Percentiles rank a stretch among this genome's conserved stretches.
Evolutionary conservation across 2,797 vertebrate genomes (phyloP).

Genomic region (Hemibagrus guttatus): DNA sequence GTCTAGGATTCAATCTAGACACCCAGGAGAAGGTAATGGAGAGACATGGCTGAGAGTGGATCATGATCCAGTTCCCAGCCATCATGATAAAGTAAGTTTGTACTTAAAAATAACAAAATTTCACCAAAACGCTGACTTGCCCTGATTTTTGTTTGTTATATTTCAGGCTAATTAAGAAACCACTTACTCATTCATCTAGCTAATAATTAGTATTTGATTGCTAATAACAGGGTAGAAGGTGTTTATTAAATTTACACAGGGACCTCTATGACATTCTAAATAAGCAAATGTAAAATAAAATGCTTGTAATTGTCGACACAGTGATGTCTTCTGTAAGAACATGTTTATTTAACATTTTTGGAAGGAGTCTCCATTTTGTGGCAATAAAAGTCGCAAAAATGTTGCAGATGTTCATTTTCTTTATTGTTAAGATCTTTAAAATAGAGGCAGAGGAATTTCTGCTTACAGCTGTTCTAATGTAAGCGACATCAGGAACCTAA

Average conservation of each 20-base stretch:
- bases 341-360: background rate
- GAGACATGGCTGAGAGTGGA: background rate
- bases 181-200: background rate
- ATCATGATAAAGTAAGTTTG: background rate
- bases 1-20: background rate
- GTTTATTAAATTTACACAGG: background rate
- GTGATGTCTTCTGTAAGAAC: background rate
- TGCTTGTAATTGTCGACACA: background rate
- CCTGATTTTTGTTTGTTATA: background rate
- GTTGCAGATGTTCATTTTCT: background rate
- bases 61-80: background rate
- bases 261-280: background rate
- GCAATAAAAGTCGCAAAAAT: background rate
- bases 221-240: background rate
- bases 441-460: background rate
- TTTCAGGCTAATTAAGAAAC: constrained; percentile 19
- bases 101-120: background rate
- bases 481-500: background rate
- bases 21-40: constrained; percentile 4
- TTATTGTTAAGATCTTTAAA: background rate
- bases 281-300: background rate
- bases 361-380: background rate
- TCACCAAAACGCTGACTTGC: background rate
- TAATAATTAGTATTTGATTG: constrained; percentile 27
- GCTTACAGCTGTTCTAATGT: background rate